Base-by-base conservation (phyloP, 2,888 invertebrate species). In the Andrena flavipes region DNA sequence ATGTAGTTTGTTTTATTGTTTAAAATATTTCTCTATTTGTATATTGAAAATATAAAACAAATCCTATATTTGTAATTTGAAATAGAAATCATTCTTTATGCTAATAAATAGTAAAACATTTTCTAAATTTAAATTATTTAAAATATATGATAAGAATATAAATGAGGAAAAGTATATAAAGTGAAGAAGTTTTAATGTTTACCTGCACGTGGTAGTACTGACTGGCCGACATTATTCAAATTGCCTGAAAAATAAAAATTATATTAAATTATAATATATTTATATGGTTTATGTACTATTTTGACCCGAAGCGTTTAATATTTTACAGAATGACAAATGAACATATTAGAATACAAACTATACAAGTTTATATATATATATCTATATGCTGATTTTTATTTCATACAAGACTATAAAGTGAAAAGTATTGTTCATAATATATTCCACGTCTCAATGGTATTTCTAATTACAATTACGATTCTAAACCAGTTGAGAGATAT, bases 131-230 rank as follows among this genome's bases (percentile, higher is more conserved):
- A 42, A 30, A 20, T 35, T 63, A 60, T 62, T 68, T 4, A 26
- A 49, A 29, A 56, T 42, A 23, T 48, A 30, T 2, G 30, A 30
- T 26, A 42, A 48, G 2, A 59, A 8, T 20, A 30, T 49, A 16
- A 63, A 62, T 10, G 48, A 5, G 54, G 10, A 56, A 13, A 30
- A 20, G 8, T 56, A 62, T 29, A 62, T 67, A 23, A 62, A 62
- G 35, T 35, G 4, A 62, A 42, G 23, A 67, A 80, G 8, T 68
- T n/a, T 23, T 8, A 10, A 69, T 84, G 80, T 79, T 90, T 87
- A 93, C 93, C 91, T 93, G 92, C 62, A 91, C 87, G 42, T 92
- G 91, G 54, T 91, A 92, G 80, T 93, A 93, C 62, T 92, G 88
- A 56, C 80, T 87, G 69, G 90, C 87, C 65, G 91, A 85, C 91